A percentile compares a stretch with the other conserved stretches of the same genome.
phyloP scores from a whole-genome alignment of 2,888 invertebrate genomes.

The Phania funesta region DNA sequence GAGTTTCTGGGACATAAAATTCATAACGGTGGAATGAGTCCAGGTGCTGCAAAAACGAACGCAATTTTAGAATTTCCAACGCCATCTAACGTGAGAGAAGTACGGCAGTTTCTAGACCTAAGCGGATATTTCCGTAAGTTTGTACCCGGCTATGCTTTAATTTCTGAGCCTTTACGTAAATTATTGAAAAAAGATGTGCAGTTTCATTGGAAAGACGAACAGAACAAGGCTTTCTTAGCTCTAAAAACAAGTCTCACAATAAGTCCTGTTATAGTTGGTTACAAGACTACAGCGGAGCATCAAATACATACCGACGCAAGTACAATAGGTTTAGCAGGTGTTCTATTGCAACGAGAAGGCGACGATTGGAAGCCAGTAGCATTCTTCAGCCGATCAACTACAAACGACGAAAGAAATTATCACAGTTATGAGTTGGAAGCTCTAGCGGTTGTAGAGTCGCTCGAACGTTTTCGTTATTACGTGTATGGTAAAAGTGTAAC shows the following conservation, averaged over 20 bases:
- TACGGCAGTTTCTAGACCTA: slow-evolving; percentile 59
- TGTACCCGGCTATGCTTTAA: slow-evolving; percentile 40
- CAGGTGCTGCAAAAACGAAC: slow-evolving; percentile 56
- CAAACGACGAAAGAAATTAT: too few species aligned
- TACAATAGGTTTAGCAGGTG: not conserved
- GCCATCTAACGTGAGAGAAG: slow-evolving; percentile 38
- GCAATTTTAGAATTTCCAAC: slow-evolving; percentile 46
- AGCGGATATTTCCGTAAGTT: slow-evolving; percentile 63
- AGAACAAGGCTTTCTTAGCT: slow-evolving; percentile 25
- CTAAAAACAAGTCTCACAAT: slow-evolving; percentile 12
- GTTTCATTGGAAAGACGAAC: slow-evolving; percentile 24
- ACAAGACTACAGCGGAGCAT: not conserved
- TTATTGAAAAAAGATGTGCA: slow-evolving; percentile 22
- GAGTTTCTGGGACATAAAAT: slow-evolving; percentile 47
- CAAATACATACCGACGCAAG: not conserved
- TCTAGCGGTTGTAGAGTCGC: too few species aligned
- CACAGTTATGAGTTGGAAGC: too few species aligned
- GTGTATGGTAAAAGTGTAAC: too few species aligned
- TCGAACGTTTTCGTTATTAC: too few species aligned
- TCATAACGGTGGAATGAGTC: slow-evolving; percentile 30
- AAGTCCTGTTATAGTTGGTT: slow-evolving; percentile 5
- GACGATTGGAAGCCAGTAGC: too few species aligned
- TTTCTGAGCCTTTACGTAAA: slow-evolving; percentile 38
- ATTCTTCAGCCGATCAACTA: too few species aligned
- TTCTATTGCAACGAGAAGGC: too few species aligned